Conservation (phyloP, 1,140 invertebrate genomes). For the Zaprionus taronus region DNA sequence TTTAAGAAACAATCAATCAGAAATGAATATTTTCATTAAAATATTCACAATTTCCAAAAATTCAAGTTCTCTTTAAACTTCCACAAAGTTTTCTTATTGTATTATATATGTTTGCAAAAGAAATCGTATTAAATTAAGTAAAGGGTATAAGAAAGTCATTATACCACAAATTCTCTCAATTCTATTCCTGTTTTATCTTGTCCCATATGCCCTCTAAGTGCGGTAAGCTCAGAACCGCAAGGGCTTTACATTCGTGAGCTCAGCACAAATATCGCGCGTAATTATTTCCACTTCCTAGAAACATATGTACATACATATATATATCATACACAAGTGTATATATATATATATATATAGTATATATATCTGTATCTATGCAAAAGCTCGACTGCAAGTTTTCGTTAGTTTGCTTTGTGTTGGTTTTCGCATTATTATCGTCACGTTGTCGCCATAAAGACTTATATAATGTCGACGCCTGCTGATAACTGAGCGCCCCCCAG, state of each 20-base stretch:
- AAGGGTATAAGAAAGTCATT: not conserved
- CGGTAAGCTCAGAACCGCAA: not conserved
- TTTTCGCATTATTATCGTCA: constrained; percentile 67
- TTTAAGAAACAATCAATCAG: too few species aligned
- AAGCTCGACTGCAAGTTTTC: constrained; percentile 23
- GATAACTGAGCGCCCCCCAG: constrained; percentile 12
- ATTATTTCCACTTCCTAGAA: not conserved
- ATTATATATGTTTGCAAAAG: too few species aligned
- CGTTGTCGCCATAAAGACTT: constrained; percentile 63
- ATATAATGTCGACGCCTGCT: constrained; percentile 54
- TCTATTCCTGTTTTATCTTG: not conserved
- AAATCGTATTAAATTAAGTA: not conserved
- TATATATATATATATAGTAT: not conserved
- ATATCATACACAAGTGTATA: not conserved
- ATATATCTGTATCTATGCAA: not conserved
- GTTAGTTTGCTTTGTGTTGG: constrained; percentile 14
- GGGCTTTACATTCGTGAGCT: not conserved
- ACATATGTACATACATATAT: not conserved
- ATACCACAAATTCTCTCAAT: not conserved
- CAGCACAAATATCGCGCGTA: constrained; percentile 1
- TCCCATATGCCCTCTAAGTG: not conserved
- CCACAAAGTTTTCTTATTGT: too few species aligned
- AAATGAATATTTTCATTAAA: too few species aligned
- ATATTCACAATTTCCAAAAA: too few species aligned
- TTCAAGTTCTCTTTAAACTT: too few species aligned